phyloP scores from a whole-genome alignment of 2,797 vertebrate species.

The Ataeniobius toweri region DNA sequence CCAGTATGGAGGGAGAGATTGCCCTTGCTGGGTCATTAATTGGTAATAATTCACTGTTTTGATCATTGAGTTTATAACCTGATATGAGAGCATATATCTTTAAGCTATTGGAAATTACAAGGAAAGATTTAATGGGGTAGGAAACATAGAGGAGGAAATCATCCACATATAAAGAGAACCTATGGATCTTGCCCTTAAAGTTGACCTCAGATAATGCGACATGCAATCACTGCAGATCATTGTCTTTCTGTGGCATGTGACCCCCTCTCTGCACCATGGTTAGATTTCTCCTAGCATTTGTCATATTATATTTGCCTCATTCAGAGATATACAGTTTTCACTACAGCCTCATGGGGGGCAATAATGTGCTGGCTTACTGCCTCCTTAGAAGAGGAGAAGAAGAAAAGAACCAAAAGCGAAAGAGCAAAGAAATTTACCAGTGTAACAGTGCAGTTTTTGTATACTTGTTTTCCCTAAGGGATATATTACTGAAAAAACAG shows the following conservation, averaged over 20 bases:
- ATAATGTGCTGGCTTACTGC: background rate
- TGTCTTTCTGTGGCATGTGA: too few relatives aligned
- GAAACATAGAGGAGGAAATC: too few relatives aligned
- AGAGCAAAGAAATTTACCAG: background rate
- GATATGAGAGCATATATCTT: background rate
- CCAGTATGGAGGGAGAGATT: background rate
- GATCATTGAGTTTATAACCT: background rate
- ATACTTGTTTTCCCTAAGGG: background rate
- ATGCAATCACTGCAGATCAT: too few relatives aligned
- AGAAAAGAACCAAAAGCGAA: background rate
- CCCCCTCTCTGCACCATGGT: too few relatives aligned
- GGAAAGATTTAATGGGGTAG: background rate
- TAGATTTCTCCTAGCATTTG: too few relatives aligned
- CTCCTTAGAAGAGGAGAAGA: background rate
- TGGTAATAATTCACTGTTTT: background rate
- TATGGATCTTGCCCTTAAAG: too few relatives aligned
- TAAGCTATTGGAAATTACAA: too few relatives aligned
- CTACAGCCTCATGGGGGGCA: background rate
- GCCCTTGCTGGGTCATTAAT: background rate
- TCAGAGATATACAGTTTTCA: background rate
- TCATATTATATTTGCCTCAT: too few relatives aligned
- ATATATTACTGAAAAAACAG: too few relatives aligned
- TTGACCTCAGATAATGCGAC: too few relatives aligned
- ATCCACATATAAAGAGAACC: too few relatives aligned
- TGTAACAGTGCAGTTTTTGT: too few relatives aligned